Base-by-base conservation (phyloP, 2,797 vertebrate genomes). In the Ambastaia sidthimunki region DNA sequence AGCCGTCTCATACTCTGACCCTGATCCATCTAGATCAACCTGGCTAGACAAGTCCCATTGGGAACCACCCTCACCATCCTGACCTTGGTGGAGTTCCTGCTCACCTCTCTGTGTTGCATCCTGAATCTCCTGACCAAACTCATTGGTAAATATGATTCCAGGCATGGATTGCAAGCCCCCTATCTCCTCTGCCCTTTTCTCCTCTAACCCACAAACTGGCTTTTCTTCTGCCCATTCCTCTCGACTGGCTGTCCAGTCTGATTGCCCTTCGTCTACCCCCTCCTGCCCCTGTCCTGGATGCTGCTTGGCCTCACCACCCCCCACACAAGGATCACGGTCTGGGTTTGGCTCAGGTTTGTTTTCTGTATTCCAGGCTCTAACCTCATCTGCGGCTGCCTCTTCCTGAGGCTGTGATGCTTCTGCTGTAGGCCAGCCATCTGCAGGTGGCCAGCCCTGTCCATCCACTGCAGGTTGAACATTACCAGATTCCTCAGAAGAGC, bases 71-170 rank as follows among this genome's bases (percentile, higher is more conserved):
- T 3, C 54, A 16, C 70, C 80, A 15, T 70, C 70, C 28, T 86
- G 37, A 6, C 67, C 78, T 67, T 67, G 50, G 77, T 63, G 70
- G 54, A 83, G 69, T 52, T 76, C 88, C 85, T 74, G 89, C 11
- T 47, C 54, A 60, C 66, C 77, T 11, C 79, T 83, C 70, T 83
- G 86, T 21, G 87, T 83, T 34, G 52, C 71, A 66, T 90, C 89
- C 65, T 87, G 83, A 63, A 93, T 88, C 85, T 90, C 73, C 83
- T 91, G 89, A 52, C 92, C 92, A 19, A 85, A 89, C 81, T 94
- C 92, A 54, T 93, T 85, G 63, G 91, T 94, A 77, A 94, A 90
- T 52, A 90, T 80, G 2, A 94, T 90, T 63, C 93, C 93, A 48
- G 94, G 93, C 54, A 92, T 92, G 55, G 90, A 90, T 54, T 77